Evolutionary conservation across 2,888 invertebrate genomes (phyloP).

Genomic region (Leptarthrus brevirostris): DNA sequence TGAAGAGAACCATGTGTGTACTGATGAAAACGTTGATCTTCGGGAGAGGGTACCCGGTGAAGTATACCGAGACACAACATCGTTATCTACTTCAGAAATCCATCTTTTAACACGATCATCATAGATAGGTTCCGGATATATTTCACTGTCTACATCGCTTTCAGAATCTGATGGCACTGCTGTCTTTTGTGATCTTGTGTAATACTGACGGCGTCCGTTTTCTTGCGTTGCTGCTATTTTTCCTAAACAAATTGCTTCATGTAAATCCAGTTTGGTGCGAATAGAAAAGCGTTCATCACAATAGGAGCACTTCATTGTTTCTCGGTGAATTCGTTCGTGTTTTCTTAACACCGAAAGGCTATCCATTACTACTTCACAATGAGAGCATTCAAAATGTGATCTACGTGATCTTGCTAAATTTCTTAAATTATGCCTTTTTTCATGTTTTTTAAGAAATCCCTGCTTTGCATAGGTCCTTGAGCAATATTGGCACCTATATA

Average conservation of each 20-base stretch:
- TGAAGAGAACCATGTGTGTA: not conserved
- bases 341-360: slow-evolving; percentile 27
- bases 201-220: not conserved
- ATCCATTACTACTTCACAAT: slow-evolving; percentile 10
- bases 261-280: slow-evolving; percentile 41
- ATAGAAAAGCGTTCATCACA: slow-evolving; percentile 47
- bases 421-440: slow-evolving; percentile 19
- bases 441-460: slow-evolving; percentile 23
- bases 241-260: slow-evolving; percentile 51
- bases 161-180: slow-evolving; percentile 1
- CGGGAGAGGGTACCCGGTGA: not conserved
- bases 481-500: slow-evolving; percentile 48
- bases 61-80: not conserved
- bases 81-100: slow-evolving; percentile 1
- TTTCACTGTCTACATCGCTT: not conserved
- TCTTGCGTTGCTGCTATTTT: not conserved
- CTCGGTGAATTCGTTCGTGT: slow-evolving; percentile 47
- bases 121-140: not conserved
- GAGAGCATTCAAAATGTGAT: not conserved
- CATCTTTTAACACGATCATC: not conserved
- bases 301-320: slow-evolving; percentile 28
- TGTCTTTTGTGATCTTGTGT: slow-evolving; percentile 29
- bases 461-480: slow-evolving; percentile 37
- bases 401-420: not conserved
- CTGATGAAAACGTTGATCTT: not conserved